Evolutionary conservation across 2,888 invertebrate genomes (phyloP).

Genomic region (Torymus tubicola): DNA sequence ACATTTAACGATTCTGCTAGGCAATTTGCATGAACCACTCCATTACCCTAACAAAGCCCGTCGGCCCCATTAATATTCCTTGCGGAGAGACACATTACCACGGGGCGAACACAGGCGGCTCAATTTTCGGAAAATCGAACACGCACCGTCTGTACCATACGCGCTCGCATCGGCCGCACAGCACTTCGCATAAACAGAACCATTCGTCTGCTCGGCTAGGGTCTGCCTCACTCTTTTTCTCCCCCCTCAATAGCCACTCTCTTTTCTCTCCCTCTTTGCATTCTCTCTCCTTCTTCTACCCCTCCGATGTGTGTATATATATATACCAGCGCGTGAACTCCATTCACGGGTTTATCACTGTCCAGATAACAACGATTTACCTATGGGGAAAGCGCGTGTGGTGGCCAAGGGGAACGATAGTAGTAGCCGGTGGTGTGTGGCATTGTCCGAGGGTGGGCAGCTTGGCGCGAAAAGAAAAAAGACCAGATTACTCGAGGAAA

Average conservation of each 20-base stretch:
- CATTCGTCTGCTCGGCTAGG: conserved; percentile 63
- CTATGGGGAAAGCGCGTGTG: conserved; percentile 66
- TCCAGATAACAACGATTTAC: conserved; percentile 77
- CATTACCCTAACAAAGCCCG: too few species aligned
- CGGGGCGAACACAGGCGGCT: not conserved
- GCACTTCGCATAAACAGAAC: conserved; percentile 67
- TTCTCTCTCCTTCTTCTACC: conserved; percentile 48
- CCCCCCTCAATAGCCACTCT: conserved; percentile 56
- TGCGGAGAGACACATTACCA: not conserved
- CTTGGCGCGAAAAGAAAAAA: conserved; percentile 49
- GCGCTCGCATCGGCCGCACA: not conserved
- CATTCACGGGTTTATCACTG: conserved; percentile 76
- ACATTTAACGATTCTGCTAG: not conserved
- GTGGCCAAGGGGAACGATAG: conserved; percentile 12
- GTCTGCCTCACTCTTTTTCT: conserved; percentile 25
- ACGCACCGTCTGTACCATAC: conserved; percentile 33
- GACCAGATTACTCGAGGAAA: conserved; percentile 53
- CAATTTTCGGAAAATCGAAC: conserved; percentile 51
- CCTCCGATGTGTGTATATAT: conserved; percentile 45
- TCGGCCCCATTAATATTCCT: conserved; percentile 14
- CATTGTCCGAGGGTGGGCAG: conserved; percentile 43
- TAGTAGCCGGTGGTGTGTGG: conserved; percentile 44
- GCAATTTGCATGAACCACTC: too few species aligned
- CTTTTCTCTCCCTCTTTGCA: conserved; percentile 62
- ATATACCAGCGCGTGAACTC: conserved; percentile 67